These are phyloP conservation scores for Parus major DNA, from an alignment of 2,113 vertebrate species.

Conservation along the genomic window DNA sequence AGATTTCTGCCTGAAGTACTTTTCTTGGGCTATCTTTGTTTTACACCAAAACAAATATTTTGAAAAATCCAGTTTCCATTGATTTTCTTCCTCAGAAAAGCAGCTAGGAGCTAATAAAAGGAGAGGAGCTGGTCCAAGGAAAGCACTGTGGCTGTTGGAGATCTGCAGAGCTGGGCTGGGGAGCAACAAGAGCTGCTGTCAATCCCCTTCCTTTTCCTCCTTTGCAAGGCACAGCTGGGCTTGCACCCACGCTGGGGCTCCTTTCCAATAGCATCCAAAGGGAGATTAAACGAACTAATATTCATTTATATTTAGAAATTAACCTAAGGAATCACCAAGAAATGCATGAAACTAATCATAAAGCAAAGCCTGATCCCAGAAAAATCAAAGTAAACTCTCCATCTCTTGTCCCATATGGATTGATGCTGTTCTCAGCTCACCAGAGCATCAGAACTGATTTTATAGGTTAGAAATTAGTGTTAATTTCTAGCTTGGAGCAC, in stretches of 20 bases:
- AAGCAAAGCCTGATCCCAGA: background rate
- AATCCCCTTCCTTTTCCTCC: background rate
- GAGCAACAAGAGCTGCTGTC: conserved; percentile 46
- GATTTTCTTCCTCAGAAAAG: conserved; percentile 69
- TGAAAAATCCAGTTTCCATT: conserved; percentile 69
- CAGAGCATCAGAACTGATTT: background rate
- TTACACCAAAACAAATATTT: conserved; percentile 72
- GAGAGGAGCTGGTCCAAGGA: conserved; percentile 61
- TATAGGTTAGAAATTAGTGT: background rate
- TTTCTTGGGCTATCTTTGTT: conserved; percentile 64
- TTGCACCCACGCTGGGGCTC: background rate
- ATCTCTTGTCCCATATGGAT: background rate
- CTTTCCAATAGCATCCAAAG: background rate
- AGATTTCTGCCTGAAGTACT: conserved; percentile 64
- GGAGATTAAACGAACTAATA: background rate
- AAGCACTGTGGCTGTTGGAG: conserved; percentile 61
- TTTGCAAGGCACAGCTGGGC: conserved; percentile 4
- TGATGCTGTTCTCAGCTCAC: background rate
- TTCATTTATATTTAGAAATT: background rate
- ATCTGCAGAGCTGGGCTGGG: conserved; percentile 41
- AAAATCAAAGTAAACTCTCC: background rate
- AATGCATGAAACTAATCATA: background rate
- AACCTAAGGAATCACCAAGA: background rate
- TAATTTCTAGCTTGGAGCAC: background rate
- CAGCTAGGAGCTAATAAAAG: conserved; percentile 74